Evolutionary conservation across 2,113 vertebrate genomes (phyloP).

Genomic region (Malurus melanocephalus): DNA sequence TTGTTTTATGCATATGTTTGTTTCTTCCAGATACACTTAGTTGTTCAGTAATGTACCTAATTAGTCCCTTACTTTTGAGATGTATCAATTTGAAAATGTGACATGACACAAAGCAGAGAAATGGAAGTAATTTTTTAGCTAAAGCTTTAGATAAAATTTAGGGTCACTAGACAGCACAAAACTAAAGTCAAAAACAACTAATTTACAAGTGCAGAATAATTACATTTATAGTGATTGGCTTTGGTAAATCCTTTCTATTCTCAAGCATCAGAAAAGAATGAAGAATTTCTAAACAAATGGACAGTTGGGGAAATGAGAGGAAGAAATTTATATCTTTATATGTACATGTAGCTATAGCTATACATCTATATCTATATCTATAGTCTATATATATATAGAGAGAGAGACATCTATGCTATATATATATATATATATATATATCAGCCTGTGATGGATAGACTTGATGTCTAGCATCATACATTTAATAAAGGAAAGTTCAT

Average conservation of each 20-base stretch:
- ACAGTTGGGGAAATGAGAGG: rapidly evolving
- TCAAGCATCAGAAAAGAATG: not conserved
- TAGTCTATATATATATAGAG: not conserved
- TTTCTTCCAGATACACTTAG: not conserved
- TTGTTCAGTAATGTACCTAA: not conserved
- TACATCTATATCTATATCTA: not conserved
- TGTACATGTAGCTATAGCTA: not conserved
- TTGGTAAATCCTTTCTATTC: not conserved
- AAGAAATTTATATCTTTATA: not conserved
- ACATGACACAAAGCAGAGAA: not conserved
- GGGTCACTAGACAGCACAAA: not conserved
- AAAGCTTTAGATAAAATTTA: not conserved
- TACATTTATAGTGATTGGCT: not conserved
- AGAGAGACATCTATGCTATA: not conserved
- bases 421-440: not conserved
- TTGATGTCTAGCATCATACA: not conserved
- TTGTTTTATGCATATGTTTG: not conserved
- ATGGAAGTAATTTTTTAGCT: not conserved
- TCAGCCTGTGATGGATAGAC: not conserved
- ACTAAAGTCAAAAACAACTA: not conserved
- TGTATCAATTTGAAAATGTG: not conserved
- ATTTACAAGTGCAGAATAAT: not conserved
- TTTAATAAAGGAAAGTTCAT: not conserved
- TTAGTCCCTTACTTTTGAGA: not conserved
- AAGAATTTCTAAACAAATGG: not conserved